Conservation (phyloP, 2,797 vertebrate genomes). For the Dendrocincla fuliginosa region DNA sequence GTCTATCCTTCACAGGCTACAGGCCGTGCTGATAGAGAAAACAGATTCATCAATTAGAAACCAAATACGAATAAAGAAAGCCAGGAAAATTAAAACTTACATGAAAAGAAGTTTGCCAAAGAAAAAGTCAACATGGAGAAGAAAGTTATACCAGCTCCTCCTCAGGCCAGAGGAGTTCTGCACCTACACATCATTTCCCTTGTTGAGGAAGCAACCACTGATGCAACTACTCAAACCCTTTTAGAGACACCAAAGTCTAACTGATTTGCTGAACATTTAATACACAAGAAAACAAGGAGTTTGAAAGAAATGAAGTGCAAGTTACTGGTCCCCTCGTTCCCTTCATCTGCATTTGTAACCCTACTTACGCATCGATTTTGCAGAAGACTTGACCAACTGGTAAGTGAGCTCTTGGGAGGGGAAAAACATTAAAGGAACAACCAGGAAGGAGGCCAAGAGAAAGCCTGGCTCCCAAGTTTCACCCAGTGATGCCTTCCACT, state of each 20-base stretch:
- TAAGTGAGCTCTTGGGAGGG: not conserved
- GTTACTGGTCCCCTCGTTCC: not conserved
- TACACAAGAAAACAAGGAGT: not conserved
- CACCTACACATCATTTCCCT: not conserved
- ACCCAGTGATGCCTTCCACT: not conserved
- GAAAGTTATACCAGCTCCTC: not conserved
- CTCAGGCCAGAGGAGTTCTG: not conserved
- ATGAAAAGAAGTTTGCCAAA: not conserved
- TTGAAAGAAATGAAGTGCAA: not conserved
- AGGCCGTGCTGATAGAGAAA: not conserved
- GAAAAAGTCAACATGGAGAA: not conserved
- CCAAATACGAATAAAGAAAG: not conserved
- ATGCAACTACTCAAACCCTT: not conserved
- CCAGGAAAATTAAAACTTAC: constrained; percentile 18
- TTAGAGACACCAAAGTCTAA: not conserved
- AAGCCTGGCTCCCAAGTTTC: not conserved
- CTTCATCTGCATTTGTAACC: not conserved
- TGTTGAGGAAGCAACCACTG: not conserved
- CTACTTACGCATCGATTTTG: not conserved
- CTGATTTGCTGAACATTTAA: not conserved
- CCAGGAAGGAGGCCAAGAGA: constrained; percentile 13
- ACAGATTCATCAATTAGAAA: constrained; percentile 11
- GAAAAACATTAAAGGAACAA: not conserved
- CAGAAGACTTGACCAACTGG: constrained; percentile 4
- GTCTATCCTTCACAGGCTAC: not conserved